phyloP scores from a whole-genome alignment of 1,140 invertebrate genomes.

The Drosophila quadrilineata region DNA sequence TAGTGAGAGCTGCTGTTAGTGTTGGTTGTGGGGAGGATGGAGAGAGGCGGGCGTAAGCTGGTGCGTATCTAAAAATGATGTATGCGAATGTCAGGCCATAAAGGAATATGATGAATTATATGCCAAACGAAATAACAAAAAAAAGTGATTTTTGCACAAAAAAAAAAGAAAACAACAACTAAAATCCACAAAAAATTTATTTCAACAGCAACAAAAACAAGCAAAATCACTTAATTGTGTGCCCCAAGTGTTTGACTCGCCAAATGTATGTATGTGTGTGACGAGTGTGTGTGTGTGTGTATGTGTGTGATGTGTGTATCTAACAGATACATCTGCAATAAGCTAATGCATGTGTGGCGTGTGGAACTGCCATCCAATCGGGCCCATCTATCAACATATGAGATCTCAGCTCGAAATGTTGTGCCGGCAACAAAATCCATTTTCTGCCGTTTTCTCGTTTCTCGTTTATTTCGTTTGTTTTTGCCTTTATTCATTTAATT shows the following conservation, averaged over 20 bases:
- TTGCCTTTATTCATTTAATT: neutral
- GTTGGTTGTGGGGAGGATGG: neutral
- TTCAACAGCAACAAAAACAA: slow-evolving; percentile 57
- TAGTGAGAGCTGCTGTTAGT: no score
- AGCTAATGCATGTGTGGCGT: slow-evolving; percentile 60
- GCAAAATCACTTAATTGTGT: slow-evolving; percentile 66
- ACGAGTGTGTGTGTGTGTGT: slow-evolving; percentile 17
- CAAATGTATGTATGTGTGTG: slow-evolving; percentile 12
- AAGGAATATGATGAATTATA: slow-evolving; percentile 73
- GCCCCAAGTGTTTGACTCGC: slow-evolving; percentile 29
- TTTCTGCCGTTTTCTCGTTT: neutral
- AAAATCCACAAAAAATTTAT: slow-evolving; percentile 50
- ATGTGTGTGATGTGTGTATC: slow-evolving; percentile 35
- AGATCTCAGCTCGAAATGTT: slow-evolving; percentile 32
- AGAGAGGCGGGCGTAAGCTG: slow-evolving; percentile 4
- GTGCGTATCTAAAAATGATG: slow-evolving; percentile 58
- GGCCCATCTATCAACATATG: slow-evolving; percentile 28
- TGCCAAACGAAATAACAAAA: slow-evolving; percentile 38
- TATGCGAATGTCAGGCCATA: slow-evolving; percentile 69
- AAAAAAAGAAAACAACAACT: slow-evolving; percentile 25
- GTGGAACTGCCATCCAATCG: slow-evolving; percentile 33
- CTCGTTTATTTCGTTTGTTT: neutral
- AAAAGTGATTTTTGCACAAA: slow-evolving; percentile 34
- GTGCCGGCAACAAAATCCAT: slow-evolving; percentile 20
- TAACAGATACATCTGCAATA: slow-evolving; percentile 62